phyloP scores from a whole-genome alignment of 1,140 invertebrate genomes.

The Elymnias hypermnestra region DNA sequence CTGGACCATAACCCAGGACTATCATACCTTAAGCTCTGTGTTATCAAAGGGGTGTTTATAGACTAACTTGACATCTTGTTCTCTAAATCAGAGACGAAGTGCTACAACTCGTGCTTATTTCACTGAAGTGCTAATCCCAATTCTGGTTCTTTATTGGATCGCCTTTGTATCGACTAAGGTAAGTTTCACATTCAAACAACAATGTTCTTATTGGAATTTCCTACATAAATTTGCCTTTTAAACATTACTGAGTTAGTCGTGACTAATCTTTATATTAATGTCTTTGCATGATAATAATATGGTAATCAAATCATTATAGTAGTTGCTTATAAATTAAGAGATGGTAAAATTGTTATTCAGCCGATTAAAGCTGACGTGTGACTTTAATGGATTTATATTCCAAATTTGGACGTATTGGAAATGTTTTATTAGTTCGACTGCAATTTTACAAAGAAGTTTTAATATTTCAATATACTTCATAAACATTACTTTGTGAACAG shows the following conservation, averaged over 20 bases:
- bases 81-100: slow-evolving; percentile 57
- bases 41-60: slow-evolving; percentile 36
- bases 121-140: slow-evolving; percentile 66
- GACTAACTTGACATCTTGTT: slow-evolving; percentile 43
- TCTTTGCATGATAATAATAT: slow-evolving; percentile 8
- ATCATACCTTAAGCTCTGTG: slow-evolving; percentile 41
- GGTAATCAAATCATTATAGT: not conserved
- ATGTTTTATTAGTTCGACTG: too few species aligned
- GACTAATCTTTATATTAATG: slow-evolving; percentile 22
- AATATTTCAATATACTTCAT: too few species aligned
- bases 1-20: slow-evolving; percentile 39
- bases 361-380: too few species aligned
- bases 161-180: slow-evolving; percentile 49
- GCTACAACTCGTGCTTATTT: slow-evolving; percentile 65
- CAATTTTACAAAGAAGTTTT: too few species aligned
- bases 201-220: slow-evolving; percentile 1
- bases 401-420: not conserved
- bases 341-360: not conserved
- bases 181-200: slow-evolving; percentile 33
- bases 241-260: slow-evolving; percentile 13
- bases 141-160: slow-evolving; percentile 69
- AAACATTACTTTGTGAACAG: too few species aligned
- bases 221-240: slow-evolving; percentile 12
- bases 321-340: not conserved
- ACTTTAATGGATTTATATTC: too few species aligned